Evolutionary conservation across 64 coral and sea anemone genomes (phyloP), one percentile per base, ranked within the genome.

Genomic region (Orbicella faveolata): DNA sequence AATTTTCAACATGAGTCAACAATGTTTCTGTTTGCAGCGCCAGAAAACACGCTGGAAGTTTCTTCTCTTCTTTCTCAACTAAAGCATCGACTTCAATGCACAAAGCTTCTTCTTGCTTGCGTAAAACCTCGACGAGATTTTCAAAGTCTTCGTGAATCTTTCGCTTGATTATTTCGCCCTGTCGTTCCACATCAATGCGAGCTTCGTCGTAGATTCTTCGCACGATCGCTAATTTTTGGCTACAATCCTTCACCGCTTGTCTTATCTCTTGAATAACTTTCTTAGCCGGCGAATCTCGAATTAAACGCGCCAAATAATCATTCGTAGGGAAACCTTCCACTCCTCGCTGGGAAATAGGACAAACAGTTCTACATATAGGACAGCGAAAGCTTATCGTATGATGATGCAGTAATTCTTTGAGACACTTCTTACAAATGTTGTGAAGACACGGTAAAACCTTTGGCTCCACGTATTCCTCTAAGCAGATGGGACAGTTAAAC

Each of bases 371-470:
- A 61, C 94, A 95, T 23, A 95, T 77, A 17, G 94, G 94, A 86
- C 94, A 95, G 5, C 73, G 86, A 34, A 89, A 84, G 36, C 48
- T 92, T 25, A 78, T 13, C 6, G 63, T 79, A 26, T 80, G 80
- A 18, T 70, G 81, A 21, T 75, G 86, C 3, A 80, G 74, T 52
- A 95, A 69, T 69, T 92, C 90, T 83, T 92, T 87, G 0, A 92
- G 33, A 36, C 94, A 95, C 18, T 78, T 70, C 70, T 77, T 80
- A 34, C 94, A 95, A 82, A 95, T 75, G 36, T 88, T 89, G 52
- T 95, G 94, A 52, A 85, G 64, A 76, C 94, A 95, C 0, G 79
- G 79, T 55, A 95, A 75, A 54, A 85, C 61, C 78, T 95, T 95
- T 48, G 94, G 94, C 16, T 80, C 87, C 15, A 54, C 74, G 67